Conservation (phyloP, 2,888 invertebrate genomes). For the Hipparchia sbordonii region DNA sequence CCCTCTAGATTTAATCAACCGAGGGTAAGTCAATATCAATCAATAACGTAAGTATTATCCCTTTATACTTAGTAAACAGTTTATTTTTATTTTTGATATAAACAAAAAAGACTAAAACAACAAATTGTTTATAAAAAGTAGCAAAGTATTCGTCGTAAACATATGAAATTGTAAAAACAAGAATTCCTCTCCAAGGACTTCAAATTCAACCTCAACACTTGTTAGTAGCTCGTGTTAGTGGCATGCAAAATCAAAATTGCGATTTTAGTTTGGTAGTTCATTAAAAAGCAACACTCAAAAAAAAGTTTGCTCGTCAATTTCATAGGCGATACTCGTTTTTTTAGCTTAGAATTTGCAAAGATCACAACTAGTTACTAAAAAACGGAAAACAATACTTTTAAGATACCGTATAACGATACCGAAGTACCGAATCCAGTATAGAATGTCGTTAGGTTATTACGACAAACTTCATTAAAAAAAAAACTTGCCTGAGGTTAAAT, state of each 20-base stretch:
- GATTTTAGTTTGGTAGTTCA: not conserved
- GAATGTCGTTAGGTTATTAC: not conserved
- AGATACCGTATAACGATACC: too few species aligned
- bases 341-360: not conserved
- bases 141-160: not conserved
- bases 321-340: not conserved
- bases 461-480: not conserved
- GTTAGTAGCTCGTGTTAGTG: not conserved
- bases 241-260: not conserved
- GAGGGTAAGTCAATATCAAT: not conserved
- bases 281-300: constrained; percentile 6
- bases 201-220: not conserved
- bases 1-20: not conserved
- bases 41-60: not conserved
- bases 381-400: too few species aligned
- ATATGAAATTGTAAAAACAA: not conserved
- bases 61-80: not conserved
- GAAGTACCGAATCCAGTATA: not conserved
- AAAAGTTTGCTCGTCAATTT: too few species aligned
- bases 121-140: too few species aligned
- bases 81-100: not conserved
- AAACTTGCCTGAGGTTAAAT: not conserved
- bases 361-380: too few species aligned
- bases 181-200: not conserved
- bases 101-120: not conserved